Evolutionary conservation across 1,140 invertebrate species (phyloP), one percentile per base, ranked within the genome.

Genomic region (Cheumatopsyche charites): DNA sequence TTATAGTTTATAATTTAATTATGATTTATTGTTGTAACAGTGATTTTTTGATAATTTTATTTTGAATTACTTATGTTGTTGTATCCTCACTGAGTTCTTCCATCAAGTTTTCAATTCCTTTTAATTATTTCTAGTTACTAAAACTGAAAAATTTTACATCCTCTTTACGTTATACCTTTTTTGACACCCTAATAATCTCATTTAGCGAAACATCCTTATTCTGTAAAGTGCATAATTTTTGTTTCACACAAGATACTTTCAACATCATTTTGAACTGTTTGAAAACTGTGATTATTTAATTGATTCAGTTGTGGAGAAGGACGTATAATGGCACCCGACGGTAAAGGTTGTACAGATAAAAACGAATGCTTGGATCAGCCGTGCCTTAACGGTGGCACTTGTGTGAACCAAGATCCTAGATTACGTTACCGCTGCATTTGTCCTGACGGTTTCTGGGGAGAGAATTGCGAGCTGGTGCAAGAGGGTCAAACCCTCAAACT

Each of bases 341-440:
- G 90, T 73, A 94, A 95, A 83, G 90, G 92, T 78, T 97, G 95
- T 82, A 92, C 91, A 83, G 95, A 97, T 85, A 94, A 94, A 81
- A 94, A 97, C 83, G 95, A 97, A 80, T 97, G 95, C 81, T 88
- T 95, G 78, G 93, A 95, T 80, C 88, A 92, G 80, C 95, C 95
- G 72, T 97, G 95, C 80, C 86, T 94, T 73, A 96, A 97, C 82
- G 94, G 94, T 52, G 94, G 94, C 68, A 89, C 90, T 61, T 96
- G 94, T 80, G 89, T 94, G 76, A 96, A 96, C 83, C 89, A 94
- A 77, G 93, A 96, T 82, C 94, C 93, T 70, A 86, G 89, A 72
- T 88, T 92, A 72, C 88, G 92, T 47, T 93, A 93, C 78, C 89
- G 88, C 76, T 96, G 92, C 82, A 90, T 91, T 71, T 97, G 97